Evolutionary conservation across 2,797 vertebrate species (phyloP), one percentile per base, ranked within the genome.

Genomic region (Brachymystax lenok): DNA sequence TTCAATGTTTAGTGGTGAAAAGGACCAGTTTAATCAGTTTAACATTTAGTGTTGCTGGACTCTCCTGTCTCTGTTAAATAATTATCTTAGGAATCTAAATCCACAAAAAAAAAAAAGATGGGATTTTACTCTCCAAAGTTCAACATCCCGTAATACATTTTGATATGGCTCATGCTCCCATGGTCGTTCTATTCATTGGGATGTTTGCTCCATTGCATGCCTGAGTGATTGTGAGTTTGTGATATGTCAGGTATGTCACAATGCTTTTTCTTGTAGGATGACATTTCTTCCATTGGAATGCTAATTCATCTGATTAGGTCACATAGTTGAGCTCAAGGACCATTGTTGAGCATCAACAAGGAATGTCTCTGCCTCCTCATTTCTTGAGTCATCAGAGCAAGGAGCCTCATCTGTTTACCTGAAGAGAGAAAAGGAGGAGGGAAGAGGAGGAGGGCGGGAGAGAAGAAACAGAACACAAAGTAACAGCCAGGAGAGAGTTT

Each of bases 391-490:
- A 56, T 52, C 61, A 71, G 63, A 52, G 51, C 27, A 19, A 72
- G 54, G 13, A 54, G 71, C 54, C 75, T 81, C 72, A 83, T 86
- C 83, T 50, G 61, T 76, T 81, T 81, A 83, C 74, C 82, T 82
- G 79, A 63, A 6, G 16, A 69, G 33, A 35, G 64, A 76, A 63
- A 27, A 21, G 3, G 13, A 10, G 40, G 30, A 16, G 35, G 69
- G 69, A 21, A n/a, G 68, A 19, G 33, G 67, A 51, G 69, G 69
- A 16, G 8, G 46, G 40, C 21, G 40, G n/a, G 69, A 8, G 51
- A 50, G 21, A 19, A 64, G 50, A 28, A 12, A 40, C 13, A 5
- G 59, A 74, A 30, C 28, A 17, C 16, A 24, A 12, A 27, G 28
- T 35, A 30, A 6, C 14, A 30, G 30, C 19, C 59, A 46, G 77